A percentile compares a stretch with the other conserved stretches of the same genome.
Evolutionary conservation across 2,888 invertebrate genomes (phyloP).

Genomic region (Zaprionus obscuricornis): DNA sequence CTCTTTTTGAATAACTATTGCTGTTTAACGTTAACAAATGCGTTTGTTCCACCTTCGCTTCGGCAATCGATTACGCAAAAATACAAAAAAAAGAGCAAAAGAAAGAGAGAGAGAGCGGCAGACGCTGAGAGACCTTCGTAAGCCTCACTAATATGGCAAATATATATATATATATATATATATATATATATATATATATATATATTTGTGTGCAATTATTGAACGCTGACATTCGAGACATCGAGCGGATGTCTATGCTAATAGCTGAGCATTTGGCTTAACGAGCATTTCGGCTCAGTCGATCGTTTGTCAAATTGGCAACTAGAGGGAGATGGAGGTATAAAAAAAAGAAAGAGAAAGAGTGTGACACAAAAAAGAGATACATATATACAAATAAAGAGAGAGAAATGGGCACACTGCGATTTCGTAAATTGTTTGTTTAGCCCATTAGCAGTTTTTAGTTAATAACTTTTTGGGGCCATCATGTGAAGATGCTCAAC

Average conservation of each 20-base stretch:
- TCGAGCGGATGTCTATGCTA: conserved; percentile 5
- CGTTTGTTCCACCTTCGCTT: conserved; percentile 39
- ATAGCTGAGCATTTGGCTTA: conserved; percentile 13
- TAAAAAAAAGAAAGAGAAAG: no score
- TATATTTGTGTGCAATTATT: conserved; percentile 44
- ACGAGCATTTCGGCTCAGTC: no score
- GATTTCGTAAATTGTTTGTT: conserved; percentile 44
- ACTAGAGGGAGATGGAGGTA: neutral
- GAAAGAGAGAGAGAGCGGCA: conserved; percentile 4
- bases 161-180: neutral
- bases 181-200: neutral
- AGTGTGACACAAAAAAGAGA: neutral
- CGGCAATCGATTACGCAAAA: conserved; percentile 61
- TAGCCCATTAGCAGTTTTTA: conserved; percentile 35
- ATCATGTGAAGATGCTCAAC: conserved; percentile 1
- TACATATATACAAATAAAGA: no score
- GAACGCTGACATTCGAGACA: conserved; percentile 6
- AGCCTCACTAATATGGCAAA: conserved; percentile 38
- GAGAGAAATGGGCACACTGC: conserved; percentile 46
- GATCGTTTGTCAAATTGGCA: conserved; percentile 37
- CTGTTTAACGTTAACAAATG: conserved; percentile 42
- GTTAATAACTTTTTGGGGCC: conserved; percentile 25
- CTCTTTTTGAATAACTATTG: no score
- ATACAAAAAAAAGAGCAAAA: conserved; percentile 21
- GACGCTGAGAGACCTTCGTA: conserved; percentile 24